Evolutionary conservation across 2,797 vertebrate species (phyloP).

Genomic region (Catharus ustulatus): DNA sequence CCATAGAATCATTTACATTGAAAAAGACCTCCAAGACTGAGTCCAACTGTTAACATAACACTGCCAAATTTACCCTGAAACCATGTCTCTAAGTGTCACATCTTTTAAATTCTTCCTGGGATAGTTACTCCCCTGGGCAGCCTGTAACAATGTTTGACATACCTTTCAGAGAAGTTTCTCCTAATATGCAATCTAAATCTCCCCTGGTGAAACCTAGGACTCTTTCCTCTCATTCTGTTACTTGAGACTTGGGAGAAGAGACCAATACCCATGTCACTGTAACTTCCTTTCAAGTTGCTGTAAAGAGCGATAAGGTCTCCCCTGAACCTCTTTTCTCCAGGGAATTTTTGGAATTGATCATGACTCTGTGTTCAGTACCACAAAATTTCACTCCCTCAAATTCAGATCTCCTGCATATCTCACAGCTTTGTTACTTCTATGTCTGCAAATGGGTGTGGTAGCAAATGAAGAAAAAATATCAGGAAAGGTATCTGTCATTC

Average conservation of each 20-base stretch:
- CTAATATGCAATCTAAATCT: not conserved
- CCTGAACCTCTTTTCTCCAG: not conserved
- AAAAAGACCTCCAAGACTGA: not conserved
- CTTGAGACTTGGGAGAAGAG: not conserved
- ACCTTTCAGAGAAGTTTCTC: not conserved
- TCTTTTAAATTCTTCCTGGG: not conserved
- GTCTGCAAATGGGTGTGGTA: not conserved
- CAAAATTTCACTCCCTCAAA: not conserved
- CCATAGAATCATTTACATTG: not conserved
- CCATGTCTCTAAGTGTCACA: not conserved
- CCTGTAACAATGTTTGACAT: not conserved
- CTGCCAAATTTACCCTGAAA: not conserved
- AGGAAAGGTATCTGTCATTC: not conserved
- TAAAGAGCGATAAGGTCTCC: not conserved
- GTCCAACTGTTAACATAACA: not conserved
- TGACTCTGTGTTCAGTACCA: not conserved
- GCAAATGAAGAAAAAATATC: not conserved
- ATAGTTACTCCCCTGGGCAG: not conserved
- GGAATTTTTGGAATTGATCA: not conserved
- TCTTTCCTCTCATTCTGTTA: not conserved
- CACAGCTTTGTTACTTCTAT: not conserved
- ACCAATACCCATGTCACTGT: fast-evolving
- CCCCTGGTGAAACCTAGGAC: not conserved
- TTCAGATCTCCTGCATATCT: not conserved
- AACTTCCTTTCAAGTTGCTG: not conserved